Conservation (phyloP, 2,888 invertebrate species). For the Tridacna crocea region DNA sequence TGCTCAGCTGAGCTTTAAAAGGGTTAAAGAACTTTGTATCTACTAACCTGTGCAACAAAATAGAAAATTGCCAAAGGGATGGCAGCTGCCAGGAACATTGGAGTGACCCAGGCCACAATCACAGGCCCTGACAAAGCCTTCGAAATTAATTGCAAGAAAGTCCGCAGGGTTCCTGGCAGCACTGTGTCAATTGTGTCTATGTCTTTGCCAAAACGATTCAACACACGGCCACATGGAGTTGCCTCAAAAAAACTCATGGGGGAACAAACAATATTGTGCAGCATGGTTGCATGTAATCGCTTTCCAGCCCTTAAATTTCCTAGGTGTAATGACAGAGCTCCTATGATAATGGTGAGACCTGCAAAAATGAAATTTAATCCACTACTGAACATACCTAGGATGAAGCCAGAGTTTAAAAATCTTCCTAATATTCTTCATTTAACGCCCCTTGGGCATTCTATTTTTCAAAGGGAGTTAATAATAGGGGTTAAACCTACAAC, state of each 20-base stretch:
- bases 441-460: too few species aligned
- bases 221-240: conserved; percentile 77
- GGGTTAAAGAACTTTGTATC: too few species aligned
- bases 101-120: conserved; percentile 76
- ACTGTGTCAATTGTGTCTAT: conserved; percentile 77
- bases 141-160: conserved; percentile 70
- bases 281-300: conserved; percentile 70
- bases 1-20: too few species aligned
- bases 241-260: conserved; percentile 81
- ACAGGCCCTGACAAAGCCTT: conserved; percentile 72
- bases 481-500: too few species aligned
- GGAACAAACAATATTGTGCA: conserved; percentile 72
- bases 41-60: conserved; percentile 77
- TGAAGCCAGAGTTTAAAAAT: too few species aligned
- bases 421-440: too few species aligned
- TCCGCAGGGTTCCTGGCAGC: conserved; percentile 66
- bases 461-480: too few species aligned
- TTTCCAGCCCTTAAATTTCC: conserved; percentile 50
- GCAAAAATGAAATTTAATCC: conserved; percentile 18
- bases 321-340: conserved; percentile 38
- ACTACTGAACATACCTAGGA: not conserved
- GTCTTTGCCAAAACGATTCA: conserved; percentile 81
- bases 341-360: conserved; percentile 50
- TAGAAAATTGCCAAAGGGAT: conserved; percentile 79
- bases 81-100: conserved; percentile 72